phyloP scores from a whole-genome alignment of 2,888 invertebrate genomes.

The Physocephala rufipes region DNA sequence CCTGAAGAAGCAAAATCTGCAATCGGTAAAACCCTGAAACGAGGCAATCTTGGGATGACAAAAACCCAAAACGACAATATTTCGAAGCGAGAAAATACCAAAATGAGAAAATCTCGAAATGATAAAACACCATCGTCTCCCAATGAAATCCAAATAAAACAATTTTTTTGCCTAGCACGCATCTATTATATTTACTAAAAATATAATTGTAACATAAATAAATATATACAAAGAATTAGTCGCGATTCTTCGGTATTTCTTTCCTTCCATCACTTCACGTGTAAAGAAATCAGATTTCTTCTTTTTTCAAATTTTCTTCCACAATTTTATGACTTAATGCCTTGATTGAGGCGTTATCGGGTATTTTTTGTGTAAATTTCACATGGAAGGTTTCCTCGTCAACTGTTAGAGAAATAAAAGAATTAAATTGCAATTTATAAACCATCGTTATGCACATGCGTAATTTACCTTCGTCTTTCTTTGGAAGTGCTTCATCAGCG shows the following conservation, averaged over 20 bases:
- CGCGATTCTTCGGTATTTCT: background rate
- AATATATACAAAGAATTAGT: background rate
- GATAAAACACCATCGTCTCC: no score
- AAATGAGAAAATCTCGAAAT: no score
- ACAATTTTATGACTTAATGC: slow-evolving; percentile 59
- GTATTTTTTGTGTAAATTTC: slow-evolving; percentile 53
- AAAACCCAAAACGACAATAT: no score
- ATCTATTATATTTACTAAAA: background rate
- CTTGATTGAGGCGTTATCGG: slow-evolving; percentile 61
- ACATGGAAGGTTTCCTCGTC: slow-evolving; percentile 46
- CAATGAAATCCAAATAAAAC: no score
- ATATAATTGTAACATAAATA: background rate
- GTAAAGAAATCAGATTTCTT: slow-evolving; percentile 51
- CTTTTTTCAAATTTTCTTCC: slow-evolving; percentile 59
- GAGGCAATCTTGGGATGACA: no score
- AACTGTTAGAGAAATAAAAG: slow-evolving; percentile 24
- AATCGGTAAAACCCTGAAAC: no score
- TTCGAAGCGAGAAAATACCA: no score
- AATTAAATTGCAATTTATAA: background rate
- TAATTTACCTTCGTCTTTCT: slow-evolving; percentile 2
- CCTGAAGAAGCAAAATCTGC: no score
- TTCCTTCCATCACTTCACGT: background rate
- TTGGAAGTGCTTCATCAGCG: slow-evolving; percentile 41
- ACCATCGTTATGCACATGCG: background rate
- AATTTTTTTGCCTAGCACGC: no score